A percentile compares a stretch with the other conserved stretches of the same genome.
phyloP scores from a whole-genome alignment of 2,113 vertebrate genomes.

The Crocuta crocuta region DNA sequence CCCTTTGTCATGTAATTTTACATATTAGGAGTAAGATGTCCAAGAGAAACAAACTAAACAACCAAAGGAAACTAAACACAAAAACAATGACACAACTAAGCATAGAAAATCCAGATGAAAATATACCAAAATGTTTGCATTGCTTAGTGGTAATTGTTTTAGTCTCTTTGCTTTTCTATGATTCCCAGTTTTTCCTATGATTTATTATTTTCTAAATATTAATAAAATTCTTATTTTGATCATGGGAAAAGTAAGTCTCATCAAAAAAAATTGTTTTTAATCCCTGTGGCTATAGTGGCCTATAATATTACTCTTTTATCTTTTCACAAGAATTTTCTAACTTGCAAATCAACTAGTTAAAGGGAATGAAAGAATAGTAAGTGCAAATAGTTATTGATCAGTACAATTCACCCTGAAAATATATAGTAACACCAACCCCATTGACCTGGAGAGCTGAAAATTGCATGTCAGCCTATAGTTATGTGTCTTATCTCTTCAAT shows the following conservation, averaged over 20 bases:
- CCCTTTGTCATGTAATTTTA: not conserved
- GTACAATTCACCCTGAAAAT: not conserved
- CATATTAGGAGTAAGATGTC: not conserved
- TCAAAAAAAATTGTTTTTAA: not conserved
- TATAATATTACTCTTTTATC: not conserved
- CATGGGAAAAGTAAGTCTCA: not conserved
- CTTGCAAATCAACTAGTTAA: slow-evolving; percentile 7
- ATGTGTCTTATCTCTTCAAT: not conserved
- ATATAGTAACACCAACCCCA: not conserved
- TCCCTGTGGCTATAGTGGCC: not conserved
- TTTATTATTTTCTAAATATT: slow-evolving; percentile 28
- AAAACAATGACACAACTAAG: not conserved
- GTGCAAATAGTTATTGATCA: slow-evolving; percentile 29
- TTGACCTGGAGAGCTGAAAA: not conserved
- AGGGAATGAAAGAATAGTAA: not conserved
- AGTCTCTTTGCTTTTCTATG: not conserved
- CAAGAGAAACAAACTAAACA: not conserved
- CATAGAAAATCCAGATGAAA: not conserved
- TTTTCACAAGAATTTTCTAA: slow-evolving; percentile 14
- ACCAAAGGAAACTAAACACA: not conserved
- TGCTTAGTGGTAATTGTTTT: not conserved
- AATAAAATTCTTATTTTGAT: slow-evolving; percentile 32
- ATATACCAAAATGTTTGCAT: not conserved
- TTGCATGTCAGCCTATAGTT: not conserved
- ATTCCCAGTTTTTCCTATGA: not conserved